Evolutionary conservation across 2,888 invertebrate genomes (phyloP), one percentile per base, ranked within the genome.

Genomic region (Fissipunctia ypsillon): DNA sequence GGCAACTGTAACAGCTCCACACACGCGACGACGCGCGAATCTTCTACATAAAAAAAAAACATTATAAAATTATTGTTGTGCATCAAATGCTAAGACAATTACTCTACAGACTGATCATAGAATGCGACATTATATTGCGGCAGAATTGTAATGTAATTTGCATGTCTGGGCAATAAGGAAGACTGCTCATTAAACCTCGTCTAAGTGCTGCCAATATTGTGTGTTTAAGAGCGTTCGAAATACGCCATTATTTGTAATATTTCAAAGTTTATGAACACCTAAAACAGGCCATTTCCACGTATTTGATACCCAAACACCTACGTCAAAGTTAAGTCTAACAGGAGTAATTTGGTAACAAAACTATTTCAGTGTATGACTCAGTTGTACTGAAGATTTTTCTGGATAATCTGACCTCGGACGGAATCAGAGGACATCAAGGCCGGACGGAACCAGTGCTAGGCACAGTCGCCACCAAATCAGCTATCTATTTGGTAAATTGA

Each of bases 401-500:
- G 63, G 78, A 69, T 66, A 74, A 52, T 52, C 16, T 31, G 61
- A 64, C 61, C 65, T 71, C 48, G 38, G 22, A 45, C n/a, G 16
- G 22, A 60, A 66, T 69, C 65, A 69, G 54, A 72, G 65, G 69
- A 73, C 56, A n/a, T 63, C 35, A 66, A 80, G 61, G 57, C 45
- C 59, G 65, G 52, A 59, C 78, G 76, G 81, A 81, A 73, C 59
- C 59, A 63, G 45, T 56, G 64, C 38, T 31, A 28, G 43, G 48
- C 5, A 31, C 48, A 19, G 48, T 68, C 66, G 68, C 60, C 54
- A 71, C 52, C 50, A 57, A 64, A 65, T 69, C 65, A 54, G 28
- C 41, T 57, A 69, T 76, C 66, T 73, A 70, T 70, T 78, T 68
- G 78, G 60, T 73, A 82, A 73, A 82, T 69, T 81, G 81, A 7